phyloP scores from a whole-genome alignment of 1,140 invertebrate genomes.

The Liolophura sinensis region DNA sequence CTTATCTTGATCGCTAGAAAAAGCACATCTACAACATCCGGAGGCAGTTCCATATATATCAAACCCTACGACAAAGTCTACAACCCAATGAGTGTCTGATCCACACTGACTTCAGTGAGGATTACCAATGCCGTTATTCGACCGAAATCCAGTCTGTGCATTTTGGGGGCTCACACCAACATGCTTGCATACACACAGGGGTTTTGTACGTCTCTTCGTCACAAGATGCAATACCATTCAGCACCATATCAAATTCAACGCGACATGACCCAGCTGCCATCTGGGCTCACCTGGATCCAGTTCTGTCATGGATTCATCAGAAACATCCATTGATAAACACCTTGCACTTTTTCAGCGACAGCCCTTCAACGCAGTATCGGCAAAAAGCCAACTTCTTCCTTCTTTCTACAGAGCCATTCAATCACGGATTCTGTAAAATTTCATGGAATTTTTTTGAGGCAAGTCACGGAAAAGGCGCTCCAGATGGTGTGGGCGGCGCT shows the following conservation, averaged over 20 bases:
- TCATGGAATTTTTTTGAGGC: slow-evolving; percentile 56
- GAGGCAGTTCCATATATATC: slow-evolving; percentile 6
- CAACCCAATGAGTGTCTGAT: slow-evolving; percentile 4
- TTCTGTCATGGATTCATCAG: background rate
- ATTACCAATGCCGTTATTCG: slow-evolving; percentile 20
- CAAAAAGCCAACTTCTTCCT: slow-evolving; percentile 9
- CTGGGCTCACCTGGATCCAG: slow-evolving; percentile 11
- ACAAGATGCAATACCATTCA: slow-evolving; percentile 8
- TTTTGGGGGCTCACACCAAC: slow-evolving; percentile 19
- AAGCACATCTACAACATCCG: slow-evolving; percentile 15
- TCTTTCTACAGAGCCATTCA: slow-evolving; percentile 5
- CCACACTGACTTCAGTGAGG: slow-evolving; percentile 26
- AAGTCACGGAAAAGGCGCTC: slow-evolving; percentile 58
- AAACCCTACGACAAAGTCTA: slow-evolving; percentile 1
- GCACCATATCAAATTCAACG: slow-evolving; percentile 8
- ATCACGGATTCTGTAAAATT: slow-evolving; percentile 9
- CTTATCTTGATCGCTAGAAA: background rate
- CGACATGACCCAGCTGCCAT: slow-evolving; percentile 17
- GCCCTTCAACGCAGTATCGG: slow-evolving; percentile 17
- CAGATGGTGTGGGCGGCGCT: slow-evolving; percentile 56
- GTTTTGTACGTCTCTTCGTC: slow-evolving; percentile 7
- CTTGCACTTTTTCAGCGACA: slow-evolving; percentile 14
- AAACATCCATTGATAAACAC: background rate
- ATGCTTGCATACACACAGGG: slow-evolving; percentile 23
- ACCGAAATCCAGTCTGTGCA: slow-evolving; percentile 24